Evolutionary conservation across 2,888 invertebrate species (phyloP), one percentile per base, ranked within the genome.

Genomic region (Chrysina gloriosa): DNA sequence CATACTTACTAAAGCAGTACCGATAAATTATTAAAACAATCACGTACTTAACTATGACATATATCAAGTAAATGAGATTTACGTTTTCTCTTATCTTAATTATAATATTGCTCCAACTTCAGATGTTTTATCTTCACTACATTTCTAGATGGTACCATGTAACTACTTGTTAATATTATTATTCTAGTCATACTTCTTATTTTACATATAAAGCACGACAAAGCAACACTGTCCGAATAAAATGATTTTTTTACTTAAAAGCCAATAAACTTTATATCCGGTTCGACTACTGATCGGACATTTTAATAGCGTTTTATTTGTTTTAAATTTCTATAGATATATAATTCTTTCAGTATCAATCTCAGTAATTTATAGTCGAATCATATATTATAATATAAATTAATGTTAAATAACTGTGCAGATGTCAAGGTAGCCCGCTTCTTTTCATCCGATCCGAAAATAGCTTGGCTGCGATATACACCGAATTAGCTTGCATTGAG

Each of bases 181-280:
- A 58, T 58, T 58, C 58, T 7, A 14, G 23, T 39, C 58, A 14
- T 23, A 39, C 23, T 23, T 25, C 4, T 3, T 39, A 39, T 25
- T 58, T 39, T 58, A 58, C 7, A 58, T 58, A 58, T 7, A n/a
- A 58, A 3, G 42, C 11, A 25, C 14, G 58, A 14, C 25, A 58
- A 25, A 4, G 7, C 23, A 25, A 39, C 58, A 39, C 16, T 11
- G 23, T 58, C 11, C 25, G 58, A 58, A 58, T 58, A 39, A 39
- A 36, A 39, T 56, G 21, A 16, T 14, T 39, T 58, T n/a, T 58
- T 58, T 58, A 25, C 14, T 5, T 39, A 39, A 58, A 58, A 36
- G n/a, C n/a, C n/a, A n/a, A 29, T 23, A 36, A 36, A 56, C 3
- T 9, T 9, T 25, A 39, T 39, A 9, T 58, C 58, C 58, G 58